phyloP scores from a whole-genome alignment of 2,113 vertebrate genomes.

The Sciurus niger region DNA sequence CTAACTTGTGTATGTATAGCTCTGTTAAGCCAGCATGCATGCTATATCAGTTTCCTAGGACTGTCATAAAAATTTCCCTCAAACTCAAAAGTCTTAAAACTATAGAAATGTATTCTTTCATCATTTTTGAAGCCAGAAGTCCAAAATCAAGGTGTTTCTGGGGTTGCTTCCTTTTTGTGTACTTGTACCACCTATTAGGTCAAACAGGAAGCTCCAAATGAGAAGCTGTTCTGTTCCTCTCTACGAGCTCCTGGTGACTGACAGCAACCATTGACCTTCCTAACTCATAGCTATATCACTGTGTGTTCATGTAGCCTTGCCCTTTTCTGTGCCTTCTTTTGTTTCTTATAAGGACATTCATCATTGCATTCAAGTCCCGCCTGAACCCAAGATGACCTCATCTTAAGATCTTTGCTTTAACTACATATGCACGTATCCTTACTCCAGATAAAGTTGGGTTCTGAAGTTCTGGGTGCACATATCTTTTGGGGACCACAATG shows the following conservation, averaged over 20 bases:
- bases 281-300: not conserved
- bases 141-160: not conserved
- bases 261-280: rapidly evolving
- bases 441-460: not conserved
- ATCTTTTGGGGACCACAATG: not conserved
- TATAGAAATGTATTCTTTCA: not conserved
- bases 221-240: not conserved
- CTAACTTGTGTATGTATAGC: not conserved
- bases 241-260: not conserved
- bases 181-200: too few species aligned
- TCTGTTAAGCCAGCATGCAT: not conserved
- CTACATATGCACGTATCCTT: not conserved
- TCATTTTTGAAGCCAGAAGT: not conserved
- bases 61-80: not conserved
- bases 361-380: not conserved
- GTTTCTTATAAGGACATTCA: not conserved
- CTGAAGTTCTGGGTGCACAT: not conserved
- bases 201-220: not conserved
- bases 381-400: not conserved
- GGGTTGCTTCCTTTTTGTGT: not conserved
- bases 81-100: not conserved
- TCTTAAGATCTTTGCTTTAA: not conserved
- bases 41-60: not conserved
- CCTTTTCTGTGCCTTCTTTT: not conserved
- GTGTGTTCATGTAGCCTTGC: not conserved